A percentile compares a stretch with the other conserved stretches of the same genome.
Evolutionary conservation across 1,140 invertebrate genomes (phyloP).

Genomic region (Drosophila setifemur): DNA sequence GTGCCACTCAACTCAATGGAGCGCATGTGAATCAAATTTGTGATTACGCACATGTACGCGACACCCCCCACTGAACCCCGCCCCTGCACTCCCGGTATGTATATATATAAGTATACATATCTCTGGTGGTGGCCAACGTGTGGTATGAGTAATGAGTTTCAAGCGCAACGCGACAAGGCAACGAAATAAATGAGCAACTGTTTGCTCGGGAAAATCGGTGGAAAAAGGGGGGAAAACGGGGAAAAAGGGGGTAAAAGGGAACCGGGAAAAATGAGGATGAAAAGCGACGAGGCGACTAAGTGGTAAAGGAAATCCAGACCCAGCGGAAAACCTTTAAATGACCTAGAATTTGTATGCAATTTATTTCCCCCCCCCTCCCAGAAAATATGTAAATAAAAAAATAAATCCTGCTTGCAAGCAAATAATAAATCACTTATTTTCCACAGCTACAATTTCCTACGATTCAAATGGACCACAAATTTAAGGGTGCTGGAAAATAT

Average conservation of each 20-base stretch:
- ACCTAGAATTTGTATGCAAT: slow-evolving; percentile 3
- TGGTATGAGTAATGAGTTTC: slow-evolving; percentile 66
- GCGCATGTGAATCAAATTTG: slow-evolving; percentile 35
- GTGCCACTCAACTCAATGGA: slow-evolving; percentile 37
- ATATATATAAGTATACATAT: too few relatives aligned
- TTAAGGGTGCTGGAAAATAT: too few relatives aligned
- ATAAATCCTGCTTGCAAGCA: too few relatives aligned
- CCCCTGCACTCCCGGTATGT: not conserved
- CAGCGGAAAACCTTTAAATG: slow-evolving; percentile 1
- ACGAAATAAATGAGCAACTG: slow-evolving; percentile 54
- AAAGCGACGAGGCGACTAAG: slow-evolving; percentile 9
- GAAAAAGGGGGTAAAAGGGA: not conserved
- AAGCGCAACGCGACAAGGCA: slow-evolving; percentile 16
- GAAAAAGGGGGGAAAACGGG: not conserved
- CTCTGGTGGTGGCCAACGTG: slow-evolving; percentile 42
- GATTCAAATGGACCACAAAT: too few relatives aligned
- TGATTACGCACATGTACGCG: not conserved
- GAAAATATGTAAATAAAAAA: not conserved
- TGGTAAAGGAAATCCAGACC: not conserved
- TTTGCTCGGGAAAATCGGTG: too few relatives aligned
- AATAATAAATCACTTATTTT: not conserved
- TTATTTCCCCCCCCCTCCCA: not conserved
- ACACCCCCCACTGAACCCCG: not conserved
- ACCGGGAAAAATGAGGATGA: not conserved
- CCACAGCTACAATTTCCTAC: not conserved